Evolutionary conservation across 2,797 vertebrate species (phyloP).

Genomic region (Enteromius treurensis): DNA sequence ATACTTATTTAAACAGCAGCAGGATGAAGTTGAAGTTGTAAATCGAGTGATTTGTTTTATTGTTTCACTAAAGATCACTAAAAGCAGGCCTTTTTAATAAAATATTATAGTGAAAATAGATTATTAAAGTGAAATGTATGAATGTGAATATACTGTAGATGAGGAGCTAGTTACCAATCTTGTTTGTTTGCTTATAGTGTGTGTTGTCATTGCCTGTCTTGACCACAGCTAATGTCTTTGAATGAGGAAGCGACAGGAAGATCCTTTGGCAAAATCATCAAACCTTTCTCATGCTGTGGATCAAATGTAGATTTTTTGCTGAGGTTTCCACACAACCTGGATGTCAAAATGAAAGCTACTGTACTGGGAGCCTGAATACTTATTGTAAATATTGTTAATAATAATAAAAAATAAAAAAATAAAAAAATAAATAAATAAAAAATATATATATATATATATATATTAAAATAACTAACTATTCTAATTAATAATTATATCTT

Average conservation of each 20-base stretch:
- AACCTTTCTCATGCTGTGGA: background rate
- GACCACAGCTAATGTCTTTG: conserved; percentile 4
- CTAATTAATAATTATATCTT: too few species aligned
- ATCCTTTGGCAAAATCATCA: background rate
- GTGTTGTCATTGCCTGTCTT: background rate
- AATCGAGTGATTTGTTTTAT: too few species aligned
- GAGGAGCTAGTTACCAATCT: background rate
- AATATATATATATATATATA: too few species aligned
- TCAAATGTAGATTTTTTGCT: background rate
- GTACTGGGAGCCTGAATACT: conserved; percentile 9
- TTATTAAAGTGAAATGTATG: too few species aligned
- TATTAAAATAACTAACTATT: too few species aligned
- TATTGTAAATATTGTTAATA: background rate
- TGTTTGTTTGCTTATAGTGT: background rate
- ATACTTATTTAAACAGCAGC: too few species aligned
- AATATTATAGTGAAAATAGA: too few species aligned
- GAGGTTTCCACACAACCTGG: background rate
- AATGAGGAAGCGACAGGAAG: background rate
- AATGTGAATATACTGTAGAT: background rate
- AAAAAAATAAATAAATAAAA: too few species aligned
- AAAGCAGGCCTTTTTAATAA: too few species aligned
- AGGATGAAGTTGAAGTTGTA: too few species aligned
- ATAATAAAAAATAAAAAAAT: too few species aligned
- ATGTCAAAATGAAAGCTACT: conserved; percentile 19
- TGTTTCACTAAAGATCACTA: too few species aligned